phyloP scores from a whole-genome alignment of 1,140 invertebrate species.

The Sitobion miscanthi region DNA sequence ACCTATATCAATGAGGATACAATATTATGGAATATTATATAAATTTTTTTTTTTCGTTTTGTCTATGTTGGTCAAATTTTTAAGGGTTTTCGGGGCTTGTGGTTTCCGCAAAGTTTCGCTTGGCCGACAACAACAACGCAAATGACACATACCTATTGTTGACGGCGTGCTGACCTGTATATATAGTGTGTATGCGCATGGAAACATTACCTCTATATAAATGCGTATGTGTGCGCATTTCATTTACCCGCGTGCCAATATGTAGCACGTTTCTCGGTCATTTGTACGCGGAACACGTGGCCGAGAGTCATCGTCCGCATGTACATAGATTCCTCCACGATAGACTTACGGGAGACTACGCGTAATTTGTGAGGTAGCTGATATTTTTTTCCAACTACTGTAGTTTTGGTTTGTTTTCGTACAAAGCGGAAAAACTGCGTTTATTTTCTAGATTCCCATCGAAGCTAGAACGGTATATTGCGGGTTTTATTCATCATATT shows the following conservation, averaged over 20 bases:
- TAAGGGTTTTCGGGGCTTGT: background rate
- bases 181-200: background rate
- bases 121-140: background rate
- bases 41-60: background rate
- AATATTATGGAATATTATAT: background rate
- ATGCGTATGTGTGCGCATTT: background rate
- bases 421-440: background rate
- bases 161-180: background rate
- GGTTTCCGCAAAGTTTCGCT: background rate
- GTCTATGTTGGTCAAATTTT: background rate
- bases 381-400: background rate
- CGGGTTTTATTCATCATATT: background rate
- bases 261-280: background rate
- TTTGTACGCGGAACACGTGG: constrained; percentile 45
- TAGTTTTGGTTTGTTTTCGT: background rate
- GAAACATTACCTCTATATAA: background rate
- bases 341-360: background rate
- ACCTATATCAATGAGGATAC: background rate
- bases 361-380: background rate
- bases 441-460: background rate
- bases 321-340: background rate
- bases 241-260: background rate
- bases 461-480: background rate
- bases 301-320: background rate
- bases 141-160: background rate